phyloP scores from a whole-genome alignment of 2,888 invertebrate species.

The Zaprionus bogoriensis region DNA sequence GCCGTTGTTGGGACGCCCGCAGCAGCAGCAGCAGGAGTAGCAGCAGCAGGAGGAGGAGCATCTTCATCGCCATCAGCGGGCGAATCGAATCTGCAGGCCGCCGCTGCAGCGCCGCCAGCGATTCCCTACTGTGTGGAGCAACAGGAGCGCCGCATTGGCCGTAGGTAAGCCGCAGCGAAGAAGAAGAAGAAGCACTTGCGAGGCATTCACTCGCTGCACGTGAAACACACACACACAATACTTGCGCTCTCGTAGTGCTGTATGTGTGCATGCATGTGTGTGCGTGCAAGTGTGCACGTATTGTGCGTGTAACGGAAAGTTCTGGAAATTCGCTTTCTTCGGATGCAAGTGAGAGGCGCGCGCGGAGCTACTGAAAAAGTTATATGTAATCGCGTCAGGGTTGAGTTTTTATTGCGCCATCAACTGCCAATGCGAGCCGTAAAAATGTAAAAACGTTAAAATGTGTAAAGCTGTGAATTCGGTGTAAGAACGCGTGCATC shows the following conservation, averaged over 20 bases:
- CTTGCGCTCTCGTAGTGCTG: too few relatives aligned
- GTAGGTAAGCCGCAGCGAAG: too few relatives aligned
- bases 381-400: too few relatives aligned
- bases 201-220: neutral
- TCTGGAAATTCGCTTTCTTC: conserved; percentile 35
- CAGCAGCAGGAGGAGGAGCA: conserved; percentile 23
- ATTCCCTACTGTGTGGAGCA: conserved; percentile 79
- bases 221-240: neutral
- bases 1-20: conserved; percentile 52
- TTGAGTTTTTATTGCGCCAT: too few relatives aligned
- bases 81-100: conserved; percentile 42
- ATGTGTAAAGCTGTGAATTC: too few relatives aligned
- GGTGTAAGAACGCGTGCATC: too few relatives aligned
- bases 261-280: neutral
- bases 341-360: conserved; percentile 2
- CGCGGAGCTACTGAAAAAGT: neutral
- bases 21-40: conserved; percentile 20
- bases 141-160: conserved; percentile 78
- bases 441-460: too few relatives aligned
- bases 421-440: too few relatives aligned
- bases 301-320: neutral
- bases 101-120: conserved; percentile 49
- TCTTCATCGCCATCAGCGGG: conserved; percentile 22
- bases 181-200: conserved; percentile 30
- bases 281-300: neutral